Conservation (phyloP, 2,797 vertebrate species). For the Zalophus californianus region DNA sequence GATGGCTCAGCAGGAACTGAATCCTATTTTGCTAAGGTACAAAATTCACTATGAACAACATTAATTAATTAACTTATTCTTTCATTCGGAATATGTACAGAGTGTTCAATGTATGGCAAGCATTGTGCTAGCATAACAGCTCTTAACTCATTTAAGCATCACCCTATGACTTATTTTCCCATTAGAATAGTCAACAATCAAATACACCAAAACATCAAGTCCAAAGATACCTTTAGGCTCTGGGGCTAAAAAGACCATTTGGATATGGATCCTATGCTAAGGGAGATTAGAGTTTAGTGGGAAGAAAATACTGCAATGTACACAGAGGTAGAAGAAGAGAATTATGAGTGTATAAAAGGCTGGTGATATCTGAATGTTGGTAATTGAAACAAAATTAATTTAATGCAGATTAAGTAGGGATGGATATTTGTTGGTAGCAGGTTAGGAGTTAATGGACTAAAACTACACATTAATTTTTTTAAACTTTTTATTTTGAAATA, state of each 20-base stretch:
- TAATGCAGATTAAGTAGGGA: neutral
- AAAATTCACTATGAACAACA: neutral
- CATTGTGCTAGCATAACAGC: neutral
- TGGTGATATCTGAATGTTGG: neutral
- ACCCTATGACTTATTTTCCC: neutral
- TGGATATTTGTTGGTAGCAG: neutral
- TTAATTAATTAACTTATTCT: constrained; percentile 24
- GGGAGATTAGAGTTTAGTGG: neutral
- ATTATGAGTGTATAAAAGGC: neutral
- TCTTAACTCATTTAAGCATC: neutral
- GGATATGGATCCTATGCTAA: neutral
- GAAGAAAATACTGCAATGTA: neutral
- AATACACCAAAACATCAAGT: neutral
- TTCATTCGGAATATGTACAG: neutral
- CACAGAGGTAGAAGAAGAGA: neutral
- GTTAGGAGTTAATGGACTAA: constrained; percentile 15
- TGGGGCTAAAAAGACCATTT: neutral
- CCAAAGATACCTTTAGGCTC: neutral
- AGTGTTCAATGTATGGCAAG: neutral
- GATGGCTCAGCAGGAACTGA: constrained; percentile 7
- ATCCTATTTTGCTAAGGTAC: constrained; percentile 17
- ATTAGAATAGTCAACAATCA: neutral
- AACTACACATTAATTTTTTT: neutral
- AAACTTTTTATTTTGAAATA: constrained; percentile 36
- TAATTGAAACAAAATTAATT: constrained; percentile 30